Evolutionary conservation across 2,113 vertebrate genomes (phyloP).

Genomic region (Cyanocitta stelleri): DNA sequence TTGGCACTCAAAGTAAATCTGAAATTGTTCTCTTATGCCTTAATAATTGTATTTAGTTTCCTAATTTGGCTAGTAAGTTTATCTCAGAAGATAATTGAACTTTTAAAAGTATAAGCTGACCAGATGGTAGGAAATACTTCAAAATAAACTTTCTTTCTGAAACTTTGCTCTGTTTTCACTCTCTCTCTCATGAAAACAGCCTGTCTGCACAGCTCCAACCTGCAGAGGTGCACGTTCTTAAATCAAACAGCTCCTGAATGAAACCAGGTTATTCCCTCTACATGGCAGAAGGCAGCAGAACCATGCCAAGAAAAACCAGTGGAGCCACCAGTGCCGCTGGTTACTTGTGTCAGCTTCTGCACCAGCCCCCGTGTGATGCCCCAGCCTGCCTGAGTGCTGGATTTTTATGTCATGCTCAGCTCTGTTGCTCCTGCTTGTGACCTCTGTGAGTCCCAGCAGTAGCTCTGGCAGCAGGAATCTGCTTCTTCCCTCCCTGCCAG

Average conservation of each 20-base stretch:
- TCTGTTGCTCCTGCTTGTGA: background rate
- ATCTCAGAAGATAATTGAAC: conserved; percentile 50
- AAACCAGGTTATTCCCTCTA: background rate
- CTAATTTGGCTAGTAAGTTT: conserved; percentile 41
- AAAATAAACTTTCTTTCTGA: conserved; percentile 16
- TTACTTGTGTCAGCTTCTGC: background rate
- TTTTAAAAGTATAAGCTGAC: background rate
- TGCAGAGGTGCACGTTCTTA: background rate
- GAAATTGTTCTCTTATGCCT: conserved; percentile 36
- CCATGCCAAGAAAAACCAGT: background rate
- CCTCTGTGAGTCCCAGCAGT: background rate
- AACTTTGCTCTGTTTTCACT: background rate
- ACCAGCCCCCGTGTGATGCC: accelerated
- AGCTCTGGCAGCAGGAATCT: background rate
- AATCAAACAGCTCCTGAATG: background rate
- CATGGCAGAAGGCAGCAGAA: background rate
- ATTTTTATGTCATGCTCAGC: accelerated
- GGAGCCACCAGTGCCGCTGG: background rate
- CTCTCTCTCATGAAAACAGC: background rate
- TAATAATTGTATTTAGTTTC: conserved; percentile 53
- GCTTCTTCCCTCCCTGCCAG: background rate
- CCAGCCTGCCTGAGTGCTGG: accelerated
- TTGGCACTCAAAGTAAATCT: conserved; percentile 24
- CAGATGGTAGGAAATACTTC: conserved; percentile 13
- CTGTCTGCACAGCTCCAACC: background rate